Evolutionary conservation across 2,888 invertebrate genomes (phyloP), one percentile per base, ranked within the genome.

Genomic region (Timandra comae): DNA sequence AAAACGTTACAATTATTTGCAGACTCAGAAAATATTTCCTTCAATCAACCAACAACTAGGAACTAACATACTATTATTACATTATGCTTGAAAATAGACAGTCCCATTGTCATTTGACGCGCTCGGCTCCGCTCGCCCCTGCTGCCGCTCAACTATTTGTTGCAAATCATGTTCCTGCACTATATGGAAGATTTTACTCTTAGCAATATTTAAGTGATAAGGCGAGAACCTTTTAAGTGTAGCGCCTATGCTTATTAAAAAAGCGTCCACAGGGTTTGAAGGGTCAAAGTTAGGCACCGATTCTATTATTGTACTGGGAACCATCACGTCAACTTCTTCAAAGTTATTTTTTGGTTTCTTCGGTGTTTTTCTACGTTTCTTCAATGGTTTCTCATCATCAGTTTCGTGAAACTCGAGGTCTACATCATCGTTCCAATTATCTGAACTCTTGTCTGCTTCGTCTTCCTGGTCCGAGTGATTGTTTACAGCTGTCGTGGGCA

Each of bases 81-180:
- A n/a, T n/a, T n/a, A n/a, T n/a, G n/a, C n/a, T n/a, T n/a, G n/a
- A n/a, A n/a, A n/a, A n/a, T n/a, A n/a, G n/a, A n/a, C n/a, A n/a
- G n/a, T n/a, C 35, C 52, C 49, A 13, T 39, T 49, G 1, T 63
- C 39, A 5, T 60, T 46, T 1, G 61, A 46, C 4, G 63, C 45
- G 37, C 63, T 64, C 3, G 57, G 49, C 7, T 74, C 72, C n/a
- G 50, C 44, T 0, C 61, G 42, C 1, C 38, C 49, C 2, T 48
- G 46, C 27, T 50, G 52, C n/a, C n/a, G n/a, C 32, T 80, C 73
- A 12, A 84, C 76, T 12, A 85, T 85, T 48, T 85, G 85, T 33
- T 81, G 73, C 33, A 85, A 53, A 43, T 86, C 86, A 27, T 81
- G 79, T 38, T 86, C 82, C 42, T 85, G 86, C 0, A 86, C 86